phyloP scores from a whole-genome alignment of 2,888 invertebrate species.

The Lamellibrachia columna region DNA sequence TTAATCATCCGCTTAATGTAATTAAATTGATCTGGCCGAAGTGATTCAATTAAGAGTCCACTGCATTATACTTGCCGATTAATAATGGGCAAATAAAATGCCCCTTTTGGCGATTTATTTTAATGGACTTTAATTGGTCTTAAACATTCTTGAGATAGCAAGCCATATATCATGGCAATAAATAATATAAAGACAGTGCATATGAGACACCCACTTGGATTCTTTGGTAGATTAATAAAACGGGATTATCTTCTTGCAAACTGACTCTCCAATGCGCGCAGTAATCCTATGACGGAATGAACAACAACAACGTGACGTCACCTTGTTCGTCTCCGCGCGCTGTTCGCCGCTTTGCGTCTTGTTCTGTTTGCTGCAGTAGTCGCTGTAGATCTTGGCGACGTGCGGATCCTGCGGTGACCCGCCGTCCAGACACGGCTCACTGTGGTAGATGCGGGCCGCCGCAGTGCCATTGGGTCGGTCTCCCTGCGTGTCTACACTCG shows the following conservation, averaged over 20 bases:
- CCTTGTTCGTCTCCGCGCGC: neutral
- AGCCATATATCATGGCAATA: too few relatives aligned
- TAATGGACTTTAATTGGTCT: too few relatives aligned
- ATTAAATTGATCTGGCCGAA: too few relatives aligned
- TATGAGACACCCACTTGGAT: too few relatives aligned
- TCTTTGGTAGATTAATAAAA: too few relatives aligned
- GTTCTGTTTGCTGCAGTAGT: neutral
- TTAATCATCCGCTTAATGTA: too few relatives aligned
- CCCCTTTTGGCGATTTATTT: too few relatives aligned
- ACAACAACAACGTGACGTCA: neutral
- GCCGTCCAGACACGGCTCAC: neutral
- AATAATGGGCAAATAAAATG: too few relatives aligned
- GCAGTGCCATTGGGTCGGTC: neutral
- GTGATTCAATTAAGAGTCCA: too few relatives aligned
- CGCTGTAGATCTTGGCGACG: conserved; percentile 6
- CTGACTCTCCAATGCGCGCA: neutral
- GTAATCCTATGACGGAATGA: neutral
- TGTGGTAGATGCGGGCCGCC: neutral
- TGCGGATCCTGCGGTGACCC: neutral
- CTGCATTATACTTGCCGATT: too few relatives aligned
- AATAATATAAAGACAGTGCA: too few relatives aligned
- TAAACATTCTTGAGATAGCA: too few relatives aligned
- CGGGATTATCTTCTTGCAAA: neutral
- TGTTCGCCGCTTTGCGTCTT: neutral
- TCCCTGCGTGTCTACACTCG: neutral